A percentile compares a stretch with the other conserved stretches of the same genome.
Evolutionary conservation across 2,888 invertebrate genomes (phyloP).

Genomic region (Odontomyia ornata): DNA sequence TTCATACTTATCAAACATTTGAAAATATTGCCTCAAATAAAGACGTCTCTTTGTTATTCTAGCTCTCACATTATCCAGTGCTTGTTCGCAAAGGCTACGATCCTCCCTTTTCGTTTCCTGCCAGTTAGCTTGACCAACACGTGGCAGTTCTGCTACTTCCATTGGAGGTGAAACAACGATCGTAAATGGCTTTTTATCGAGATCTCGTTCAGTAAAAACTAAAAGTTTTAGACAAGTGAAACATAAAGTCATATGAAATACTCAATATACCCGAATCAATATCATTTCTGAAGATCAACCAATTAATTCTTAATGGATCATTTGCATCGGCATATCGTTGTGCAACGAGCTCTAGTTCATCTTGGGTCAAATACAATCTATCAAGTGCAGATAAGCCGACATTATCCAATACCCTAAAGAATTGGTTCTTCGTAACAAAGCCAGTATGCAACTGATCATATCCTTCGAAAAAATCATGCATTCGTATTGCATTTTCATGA

Average conservation of each 20-base stretch:
- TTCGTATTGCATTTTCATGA: conserved; percentile 71
- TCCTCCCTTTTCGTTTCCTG: conserved; percentile 56
- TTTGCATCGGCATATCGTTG: conserved; percentile 77
- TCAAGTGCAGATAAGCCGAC: conserved; percentile 72
- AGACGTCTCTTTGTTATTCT: conserved; percentile 71
- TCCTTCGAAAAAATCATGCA: conserved; percentile 76
- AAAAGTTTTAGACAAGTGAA: too few species aligned
- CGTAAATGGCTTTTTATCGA: conserved; percentile 74
- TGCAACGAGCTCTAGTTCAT: conserved; percentile 72
- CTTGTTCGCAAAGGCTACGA: conserved; percentile 70
- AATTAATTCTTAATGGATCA: conserved; percentile 74
- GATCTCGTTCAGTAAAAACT: conserved; percentile 73
- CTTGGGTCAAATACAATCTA: conserved; percentile 68
- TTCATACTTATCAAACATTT: conserved; percentile 73
- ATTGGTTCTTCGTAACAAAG: conserved; percentile 74
- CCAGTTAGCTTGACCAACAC: conserved; percentile 67
- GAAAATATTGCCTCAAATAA: conserved; percentile 74
- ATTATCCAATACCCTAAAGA: conserved; percentile 74
- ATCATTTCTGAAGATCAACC: conserved; percentile 81
- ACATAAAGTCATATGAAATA: background rate
- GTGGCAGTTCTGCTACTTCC: conserved; percentile 65
- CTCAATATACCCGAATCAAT: conserved; percentile 72
- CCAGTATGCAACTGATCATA: conserved; percentile 76
- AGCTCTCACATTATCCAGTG: conserved; percentile 71
- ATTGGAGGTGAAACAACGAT: conserved; percentile 68